Conservation (phyloP, 1,140 invertebrate species). For the Trichomalopsis sarcophagae region DNA sequence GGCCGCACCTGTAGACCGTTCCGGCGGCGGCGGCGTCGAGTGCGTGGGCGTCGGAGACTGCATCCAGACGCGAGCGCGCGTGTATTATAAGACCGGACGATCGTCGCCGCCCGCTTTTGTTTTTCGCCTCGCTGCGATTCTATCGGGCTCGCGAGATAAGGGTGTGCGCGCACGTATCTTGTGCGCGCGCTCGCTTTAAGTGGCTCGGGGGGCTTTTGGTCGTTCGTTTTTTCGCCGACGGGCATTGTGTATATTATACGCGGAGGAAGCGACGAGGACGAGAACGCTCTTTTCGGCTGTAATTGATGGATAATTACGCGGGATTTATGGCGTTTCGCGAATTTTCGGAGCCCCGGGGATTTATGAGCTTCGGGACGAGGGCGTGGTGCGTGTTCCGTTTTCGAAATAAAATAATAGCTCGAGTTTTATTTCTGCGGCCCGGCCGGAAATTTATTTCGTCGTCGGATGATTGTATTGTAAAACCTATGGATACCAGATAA, state of each 20-base stretch:
- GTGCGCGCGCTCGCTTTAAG: slow-evolving; percentile 21
- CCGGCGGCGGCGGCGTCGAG: slow-evolving; percentile 45
- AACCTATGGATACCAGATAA: slow-evolving; percentile 17
- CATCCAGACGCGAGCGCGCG: slow-evolving; percentile 52
- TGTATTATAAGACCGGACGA: slow-evolving; percentile 48
- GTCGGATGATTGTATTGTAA: slow-evolving; percentile 30
- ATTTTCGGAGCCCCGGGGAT: slow-evolving; percentile 24
- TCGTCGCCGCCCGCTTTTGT: slow-evolving; percentile 51
- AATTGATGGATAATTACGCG: slow-evolving; percentile 52
- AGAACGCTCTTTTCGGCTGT: slow-evolving; percentile 8
- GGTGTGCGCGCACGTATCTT: background rate
- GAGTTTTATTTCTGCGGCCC: background rate
- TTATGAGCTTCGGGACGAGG: slow-evolving; percentile 40
- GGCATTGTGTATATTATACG: slow-evolving; percentile 12
- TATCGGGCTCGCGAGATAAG: slow-evolving; percentile 19
- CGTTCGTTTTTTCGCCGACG: slow-evolving; percentile 2
- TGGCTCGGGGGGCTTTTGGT: slow-evolving; percentile 12
- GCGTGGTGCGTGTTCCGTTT: slow-evolving; percentile 16
- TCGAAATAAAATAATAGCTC: slow-evolving; percentile 17
- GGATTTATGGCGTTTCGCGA: slow-evolving; percentile 44
- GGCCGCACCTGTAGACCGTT: slow-evolving; percentile 71
- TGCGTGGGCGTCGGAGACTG: slow-evolving; percentile 67
- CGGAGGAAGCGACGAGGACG: background rate
- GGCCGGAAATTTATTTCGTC: slow-evolving; percentile 25
- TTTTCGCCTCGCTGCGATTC: slow-evolving; percentile 29